Evolutionary conservation across 2,797 vertebrate genomes (phyloP), one percentile per base, ranked within the genome.

Genomic region (Anabacerthia variegaticeps): DNA sequence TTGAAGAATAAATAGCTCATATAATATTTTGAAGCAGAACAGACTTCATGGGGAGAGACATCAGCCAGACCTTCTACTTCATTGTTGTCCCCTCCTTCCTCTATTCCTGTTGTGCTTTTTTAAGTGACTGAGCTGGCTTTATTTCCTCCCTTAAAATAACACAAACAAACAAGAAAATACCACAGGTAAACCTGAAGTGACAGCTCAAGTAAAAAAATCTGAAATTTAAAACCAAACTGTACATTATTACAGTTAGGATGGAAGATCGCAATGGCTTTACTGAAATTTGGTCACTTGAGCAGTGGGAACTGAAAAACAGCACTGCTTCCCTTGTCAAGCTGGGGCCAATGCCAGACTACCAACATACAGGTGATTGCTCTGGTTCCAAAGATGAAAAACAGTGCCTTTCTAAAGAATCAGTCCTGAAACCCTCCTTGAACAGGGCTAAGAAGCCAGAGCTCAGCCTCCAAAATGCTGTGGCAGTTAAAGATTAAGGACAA

Each of bases 1-100:
- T 48, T 72, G 52, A 92, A 95, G 86, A 95, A 93, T 95, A 95
- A 95, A 94, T 94, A 94, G 46, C 30, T 84, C 52, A 32, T 72
- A 44, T 18, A 75, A 24, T 59, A 91, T 68, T 68, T 49, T 86
- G 52, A 77, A 94, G 63, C 82, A 81, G 39, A 93, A 41, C 85
- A 96, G 89, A 91, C 89, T 78, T 94, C 51, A 65, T 27, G 41
- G 89, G 77, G 85, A 87, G 46, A 82, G 49, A 93, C 63, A 81
- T 52, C 55, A 92, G 63, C 55, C 67, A 90, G 48, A 74, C 37
- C 49, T 61, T 63, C 62, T 69, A 15, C 55, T 87, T 92, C 69
- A 34, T 9, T 66, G 8, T 11, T 85, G 67, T 84, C 56, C 66
- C 43, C 58, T 75, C 67, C 59, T 77, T 92, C 46, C 59, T 82